A percentile compares a stretch with the other conserved stretches of the same genome.
phyloP scores from a whole-genome alignment of 2,888 invertebrate genomes.

The Cecidostiba fungosa region DNA sequence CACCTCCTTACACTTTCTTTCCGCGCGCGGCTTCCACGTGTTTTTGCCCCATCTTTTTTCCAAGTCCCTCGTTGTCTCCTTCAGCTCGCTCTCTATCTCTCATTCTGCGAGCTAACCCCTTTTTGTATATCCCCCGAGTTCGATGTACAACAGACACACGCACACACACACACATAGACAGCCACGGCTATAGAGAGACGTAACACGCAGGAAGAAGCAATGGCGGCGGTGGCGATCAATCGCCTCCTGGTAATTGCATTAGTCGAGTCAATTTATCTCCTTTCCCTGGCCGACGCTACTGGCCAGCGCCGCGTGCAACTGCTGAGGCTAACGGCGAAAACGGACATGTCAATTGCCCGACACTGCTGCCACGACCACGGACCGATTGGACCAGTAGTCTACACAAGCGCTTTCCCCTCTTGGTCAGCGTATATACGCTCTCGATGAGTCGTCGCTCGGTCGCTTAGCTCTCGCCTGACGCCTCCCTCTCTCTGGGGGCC shows the following conservation, averaged over 20 bases:
- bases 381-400: slow-evolving; percentile 11
- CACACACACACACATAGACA: background rate
- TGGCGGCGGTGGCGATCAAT: slow-evolving; percentile 53
- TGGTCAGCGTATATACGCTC: background rate
- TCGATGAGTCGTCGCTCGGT: background rate
- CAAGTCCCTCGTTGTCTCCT: background rate
- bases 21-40: background rate
- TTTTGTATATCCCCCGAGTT: slow-evolving; percentile 16
- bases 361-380: slow-evolving; percentile 24
- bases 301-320: slow-evolving; percentile 20
- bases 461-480: background rate
- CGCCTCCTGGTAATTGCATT: slow-evolving; percentile 61
- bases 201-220: background rate
- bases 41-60: slow-evolving; percentile 18
- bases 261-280: slow-evolving; percentile 62
- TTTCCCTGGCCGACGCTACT: slow-evolving; percentile 11
- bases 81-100: background rate
- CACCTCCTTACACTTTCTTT: slow-evolving; percentile 14
- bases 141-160: background rate
- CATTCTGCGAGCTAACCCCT: background rate
- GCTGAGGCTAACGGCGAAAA: slow-evolving; percentile 35
- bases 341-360: slow-evolving; percentile 61
- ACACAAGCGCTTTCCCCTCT: slow-evolving; percentile 5
- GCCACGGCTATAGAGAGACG: background rate
- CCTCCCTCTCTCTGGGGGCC: background rate